Conservation (phyloP, 2,888 invertebrate genomes). For the Nysson spinosus region DNA sequence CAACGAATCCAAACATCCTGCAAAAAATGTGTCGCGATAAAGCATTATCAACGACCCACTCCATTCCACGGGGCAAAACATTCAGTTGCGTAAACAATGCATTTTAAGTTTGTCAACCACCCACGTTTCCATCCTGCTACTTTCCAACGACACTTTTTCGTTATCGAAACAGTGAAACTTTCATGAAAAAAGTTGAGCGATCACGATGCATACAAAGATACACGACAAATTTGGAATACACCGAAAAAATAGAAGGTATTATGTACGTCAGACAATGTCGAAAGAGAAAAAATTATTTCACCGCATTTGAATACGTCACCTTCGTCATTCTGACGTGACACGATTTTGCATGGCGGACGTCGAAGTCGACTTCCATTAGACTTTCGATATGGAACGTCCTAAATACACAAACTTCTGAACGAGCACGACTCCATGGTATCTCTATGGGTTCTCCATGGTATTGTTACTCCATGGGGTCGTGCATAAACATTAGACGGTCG, state of each 20-base stretch:
- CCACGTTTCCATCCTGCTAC: constrained; percentile 12
- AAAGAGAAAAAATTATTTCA: not conserved
- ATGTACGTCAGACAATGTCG: too few relatives aligned
- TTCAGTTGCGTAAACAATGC: constrained; percentile 31
- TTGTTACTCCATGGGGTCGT: not conserved
- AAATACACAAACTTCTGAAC: constrained; percentile 27
- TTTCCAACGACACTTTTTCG: not conserved
- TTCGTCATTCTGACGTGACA: constrained; percentile 1
- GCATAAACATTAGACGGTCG: constrained; percentile 8
- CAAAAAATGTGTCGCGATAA: constrained; percentile 49
- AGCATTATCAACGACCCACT: constrained; percentile 30
- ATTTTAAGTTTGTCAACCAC: constrained; percentile 19
- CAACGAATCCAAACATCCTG: constrained; percentile 18
- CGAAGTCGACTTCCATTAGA: constrained; percentile 13
- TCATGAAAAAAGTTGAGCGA: too few relatives aligned
- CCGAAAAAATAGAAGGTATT: not conserved
- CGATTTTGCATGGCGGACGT: constrained; percentile 5
- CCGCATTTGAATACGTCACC: not conserved
- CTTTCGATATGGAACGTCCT: constrained; percentile 18
- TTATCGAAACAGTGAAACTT: too few relatives aligned
- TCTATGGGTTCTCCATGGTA: not conserved
- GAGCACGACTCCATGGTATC: constrained; percentile 11
- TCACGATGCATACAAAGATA: not conserved
- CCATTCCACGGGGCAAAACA: constrained; percentile 10
- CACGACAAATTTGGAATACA: too few relatives aligned